Evolutionary conservation across 37 sponge, comb jelly and placozoan species (phyloP).

Genomic region (Ephydatia muelleri): DNA sequence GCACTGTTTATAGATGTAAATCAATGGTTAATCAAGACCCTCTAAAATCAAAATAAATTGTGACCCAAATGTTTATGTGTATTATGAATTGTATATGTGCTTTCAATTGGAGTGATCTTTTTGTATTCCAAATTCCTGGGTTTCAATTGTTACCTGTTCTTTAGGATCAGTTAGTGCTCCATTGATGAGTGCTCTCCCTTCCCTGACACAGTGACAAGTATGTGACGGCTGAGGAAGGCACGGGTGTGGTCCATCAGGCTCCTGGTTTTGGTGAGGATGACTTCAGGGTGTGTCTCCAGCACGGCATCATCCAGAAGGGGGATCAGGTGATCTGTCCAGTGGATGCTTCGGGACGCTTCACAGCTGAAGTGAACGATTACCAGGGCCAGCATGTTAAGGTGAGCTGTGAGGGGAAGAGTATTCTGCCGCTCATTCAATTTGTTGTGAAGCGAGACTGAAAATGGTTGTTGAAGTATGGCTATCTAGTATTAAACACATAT

Average conservation of each 20-base stretch:
- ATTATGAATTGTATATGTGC: too few species aligned
- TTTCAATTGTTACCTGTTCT: too few species aligned
- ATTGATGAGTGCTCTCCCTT: neutral
- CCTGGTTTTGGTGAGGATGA: slow-evolving; percentile 97
- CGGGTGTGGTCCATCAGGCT: slow-evolving; percentile 98
- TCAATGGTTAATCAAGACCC: too few species aligned
- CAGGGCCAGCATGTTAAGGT: slow-evolving; percentile 95
- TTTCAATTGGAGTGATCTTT: neutral
- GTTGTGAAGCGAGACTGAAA: neutral
- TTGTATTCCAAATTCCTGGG: too few species aligned
- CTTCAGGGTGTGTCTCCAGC: slow-evolving; percentile 73
- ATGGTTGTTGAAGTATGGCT: too few species aligned
- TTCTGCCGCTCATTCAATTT: too few species aligned
- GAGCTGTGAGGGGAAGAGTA: neutral
- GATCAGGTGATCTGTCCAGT: slow-evolving; percentile 91
- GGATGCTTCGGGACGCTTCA: slow-evolving; percentile 86
- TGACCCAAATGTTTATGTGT: too few species aligned
- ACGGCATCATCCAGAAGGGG: slow-evolving; percentile 86
- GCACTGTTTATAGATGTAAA: too few species aligned
- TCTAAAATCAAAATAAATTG: too few species aligned
- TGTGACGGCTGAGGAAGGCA: slow-evolving; percentile 93
- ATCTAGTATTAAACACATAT: too few species aligned
- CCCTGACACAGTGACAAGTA: slow-evolving; percentile 73
- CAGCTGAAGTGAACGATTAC: slow-evolving; percentile 83
- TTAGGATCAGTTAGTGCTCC: too few species aligned